Conservation (phyloP, 2,888 invertebrate genomes). For the Pogonocherus hispidulus region DNA sequence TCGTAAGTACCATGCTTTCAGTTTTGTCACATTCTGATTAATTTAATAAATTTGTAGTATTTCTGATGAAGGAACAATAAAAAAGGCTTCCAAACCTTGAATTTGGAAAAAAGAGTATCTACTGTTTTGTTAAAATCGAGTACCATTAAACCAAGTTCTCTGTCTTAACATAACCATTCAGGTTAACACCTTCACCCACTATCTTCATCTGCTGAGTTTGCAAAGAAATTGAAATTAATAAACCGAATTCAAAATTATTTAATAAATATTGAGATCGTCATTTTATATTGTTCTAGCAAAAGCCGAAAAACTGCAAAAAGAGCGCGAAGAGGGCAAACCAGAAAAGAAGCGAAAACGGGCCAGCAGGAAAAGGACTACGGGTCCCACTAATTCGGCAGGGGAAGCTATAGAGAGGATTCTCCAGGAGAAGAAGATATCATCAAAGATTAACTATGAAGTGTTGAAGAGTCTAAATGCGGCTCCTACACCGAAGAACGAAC, state of each 20-base stretch:
- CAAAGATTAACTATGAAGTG: constrained; percentile 98
- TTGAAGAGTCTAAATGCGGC: constrained; percentile 81
- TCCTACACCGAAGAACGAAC: constrained; percentile 58
- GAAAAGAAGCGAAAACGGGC: constrained; percentile 82
- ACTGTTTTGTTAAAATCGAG: too few species aligned
- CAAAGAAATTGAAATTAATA: not conserved
- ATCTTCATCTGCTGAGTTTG: too few species aligned
- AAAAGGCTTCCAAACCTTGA: too few species aligned
- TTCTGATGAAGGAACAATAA: too few species aligned
- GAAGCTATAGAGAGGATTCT: constrained; percentile 70
- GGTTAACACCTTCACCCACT: too few species aligned
- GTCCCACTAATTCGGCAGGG: constrained; percentile 79
- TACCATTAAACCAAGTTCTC: too few species aligned
- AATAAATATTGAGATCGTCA: too few species aligned
- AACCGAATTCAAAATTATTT: not conserved
- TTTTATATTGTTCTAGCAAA: constrained; percentile 73
- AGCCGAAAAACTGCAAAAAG: constrained; percentile 84
- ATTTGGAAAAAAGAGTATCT: too few species aligned
- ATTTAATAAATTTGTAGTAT: too few species aligned
- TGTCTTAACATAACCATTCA: too few species aligned
- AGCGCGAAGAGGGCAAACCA: constrained; percentile 89
- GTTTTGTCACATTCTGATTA: too few species aligned
- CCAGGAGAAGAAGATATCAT: constrained; percentile 94
- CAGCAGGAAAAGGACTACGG: constrained; percentile 75
- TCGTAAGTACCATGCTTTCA: too few species aligned